Base-by-base conservation (phyloP, 2,113 vertebrate species). In the Garra rufa region DNA sequence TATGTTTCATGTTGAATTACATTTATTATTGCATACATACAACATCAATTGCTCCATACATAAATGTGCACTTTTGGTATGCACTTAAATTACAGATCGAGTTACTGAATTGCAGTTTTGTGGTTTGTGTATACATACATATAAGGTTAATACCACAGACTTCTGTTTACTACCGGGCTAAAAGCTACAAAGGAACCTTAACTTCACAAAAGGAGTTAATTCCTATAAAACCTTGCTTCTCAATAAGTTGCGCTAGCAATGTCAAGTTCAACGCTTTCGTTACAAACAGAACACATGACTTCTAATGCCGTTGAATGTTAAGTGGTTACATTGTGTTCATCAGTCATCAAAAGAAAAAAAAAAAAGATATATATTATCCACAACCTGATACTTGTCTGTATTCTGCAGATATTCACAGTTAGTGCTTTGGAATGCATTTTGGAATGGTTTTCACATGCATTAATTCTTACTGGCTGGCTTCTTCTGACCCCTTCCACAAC, bases 11-110 rank as follows among this genome's bases (percentile, higher is more conserved):
- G 55, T 76, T 70, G 41, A 92, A 86, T 76, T 89, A 93, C 91
- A 92, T 95, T 95, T 95, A 95, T 95, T 94, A 93, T 94, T 94
- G 93, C 94, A 94, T 93, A 94, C 93, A 92, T 91, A 95, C 92
- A 93, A 95, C 95, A 95, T 90, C 92, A 93, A 94, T 90, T 89
- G 93, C 89, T 92, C 93, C 90, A 90, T 91, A 94, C 92, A 93
- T 89, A 89, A 91, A 92, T 94, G 91, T 93, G 92, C 93, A 92
- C 10, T 78, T 90, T 89, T 87, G 90, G 75, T 90, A 87, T 90
- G 91, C 93, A 93, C 92, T 87, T 90, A 83, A 91, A 93, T 91
- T 92, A 93, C 92, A 92, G 90, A 92, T 91, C 90, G 83, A 91
- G 93, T 69, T 85, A 88, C 84, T 89, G 88, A 92, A 91, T 89